A percentile compares a stretch with the other conserved stretches of the same genome.
phyloP scores from a whole-genome alignment of 2,888 invertebrate species.

The Cerceris rybyensis region DNA sequence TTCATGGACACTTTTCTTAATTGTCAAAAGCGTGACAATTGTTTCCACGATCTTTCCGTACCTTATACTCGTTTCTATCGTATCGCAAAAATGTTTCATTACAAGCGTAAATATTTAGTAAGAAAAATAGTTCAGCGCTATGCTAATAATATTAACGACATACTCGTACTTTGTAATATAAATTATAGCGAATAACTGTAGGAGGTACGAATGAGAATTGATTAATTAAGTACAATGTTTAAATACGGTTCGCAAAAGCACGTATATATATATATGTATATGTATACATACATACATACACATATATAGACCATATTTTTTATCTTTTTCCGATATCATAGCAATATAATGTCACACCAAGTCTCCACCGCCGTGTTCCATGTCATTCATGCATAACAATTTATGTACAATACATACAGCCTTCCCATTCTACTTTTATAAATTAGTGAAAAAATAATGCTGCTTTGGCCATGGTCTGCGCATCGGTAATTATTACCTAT shows the following conservation, averaged over 20 bases:
- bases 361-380: conserved; percentile 44
- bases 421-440: conserved; percentile 64
- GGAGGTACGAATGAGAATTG: conserved; percentile 44
- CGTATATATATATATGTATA: conserved; percentile 33
- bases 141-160: conserved; percentile 44
- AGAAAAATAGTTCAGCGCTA: conserved; percentile 52
- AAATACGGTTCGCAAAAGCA: conserved; percentile 62
- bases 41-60: conserved; percentile 4
- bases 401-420: conserved; percentile 75
- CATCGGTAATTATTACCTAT: conserved; percentile 61
- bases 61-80: conserved; percentile 16
- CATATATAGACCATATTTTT: conserved; percentile 39
- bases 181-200: conserved; percentile 52
- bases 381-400: conserved; percentile 62
- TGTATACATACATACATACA: conserved; percentile 30
- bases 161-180: conserved; percentile 44
- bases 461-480: conserved; percentile 78
- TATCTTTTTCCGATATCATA: conserved; percentile 35
- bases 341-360: conserved; percentile 51
- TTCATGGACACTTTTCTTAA: background rate
- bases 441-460: conserved; percentile 81
- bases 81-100: conserved; percentile 22
- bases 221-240: conserved; percentile 64
- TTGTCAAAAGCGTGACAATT: background rate
- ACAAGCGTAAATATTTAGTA: conserved; percentile 46